Base-by-base conservation (phyloP, 1,140 invertebrate species). In the Solenopsis invicta region DNA sequence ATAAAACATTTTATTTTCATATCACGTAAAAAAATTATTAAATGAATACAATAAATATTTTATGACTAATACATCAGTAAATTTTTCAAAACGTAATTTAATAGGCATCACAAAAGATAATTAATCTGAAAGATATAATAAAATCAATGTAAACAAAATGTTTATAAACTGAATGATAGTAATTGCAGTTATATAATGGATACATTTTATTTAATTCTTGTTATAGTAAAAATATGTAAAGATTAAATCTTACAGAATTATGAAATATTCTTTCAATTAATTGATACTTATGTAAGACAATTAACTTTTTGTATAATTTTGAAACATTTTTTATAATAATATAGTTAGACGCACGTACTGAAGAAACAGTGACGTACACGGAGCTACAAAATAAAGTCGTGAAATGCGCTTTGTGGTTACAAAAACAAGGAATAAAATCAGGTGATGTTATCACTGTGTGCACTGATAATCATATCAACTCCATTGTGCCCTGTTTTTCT, bases 341-440 rank as follows among this genome's bases (percentile, higher is more conserved):
- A 45, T 85, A 96, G 96, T 92, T 96, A 41, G 96, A 96, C 77
- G 94, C 91, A 50, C 85, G 87, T 0, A 96, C 96, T 4, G 95
- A 94, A 0, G 80, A 94, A 48, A 50, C 93, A 29, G 94, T 96
- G 77, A 95, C 95, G 0, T 95, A 93, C 41, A 87, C 52, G 10
- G 93, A 94, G 1, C 93, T 96, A 2, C 84, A 93, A 8, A 81
- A 89, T 1, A 92, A 95, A 6, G 92, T 94, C 4, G 89, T 96
- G 5, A 93, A 91, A 78, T 89, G 96, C 37, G 96, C 96, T 0
- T 86, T 94, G 5, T 94, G 94, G 82, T 16, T 96, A 24, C 89
- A 93, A 50, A 89, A 89, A n/a, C 85, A 94, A 4, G 95, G 95
- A 4, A 85, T 96, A 0, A 87, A 91, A 62, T 89, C 93, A 0